Evolutionary conservation across 2,797 vertebrate genomes (phyloP).

Genomic region (Carcharodon carcharias): DNA sequence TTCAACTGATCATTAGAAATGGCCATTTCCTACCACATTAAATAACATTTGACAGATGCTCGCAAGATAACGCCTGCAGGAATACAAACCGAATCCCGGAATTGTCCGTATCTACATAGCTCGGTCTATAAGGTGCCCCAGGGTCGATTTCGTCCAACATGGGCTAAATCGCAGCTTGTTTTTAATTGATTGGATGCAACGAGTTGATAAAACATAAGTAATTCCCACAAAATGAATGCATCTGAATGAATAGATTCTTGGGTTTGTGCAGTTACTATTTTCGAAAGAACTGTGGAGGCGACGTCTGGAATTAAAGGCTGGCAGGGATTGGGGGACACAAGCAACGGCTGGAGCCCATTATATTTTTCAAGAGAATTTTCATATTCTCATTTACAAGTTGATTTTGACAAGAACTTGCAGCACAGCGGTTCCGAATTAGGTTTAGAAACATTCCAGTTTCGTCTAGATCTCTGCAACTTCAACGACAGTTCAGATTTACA

Average conservation of each 20-base stretch:
- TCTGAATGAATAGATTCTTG: not conserved
- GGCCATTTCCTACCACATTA: not conserved
- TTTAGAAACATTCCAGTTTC: not conserved
- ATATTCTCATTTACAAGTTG: not conserved
- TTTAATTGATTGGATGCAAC: not conserved
- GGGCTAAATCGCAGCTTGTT: not conserved
- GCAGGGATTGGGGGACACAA: not conserved
- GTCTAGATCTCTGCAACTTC: not conserved
- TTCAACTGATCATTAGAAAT: not conserved
- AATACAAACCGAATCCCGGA: not conserved
- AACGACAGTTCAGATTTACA: not conserved
- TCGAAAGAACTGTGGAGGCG: too few relatives aligned
- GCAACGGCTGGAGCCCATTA: not conserved
- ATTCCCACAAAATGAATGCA: not conserved
- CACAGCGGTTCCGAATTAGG: not conserved
- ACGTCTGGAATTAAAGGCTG: not conserved
- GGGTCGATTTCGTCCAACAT: not conserved
- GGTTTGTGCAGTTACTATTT: not conserved
- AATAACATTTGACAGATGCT: not conserved
- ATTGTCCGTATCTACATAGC: not conserved
- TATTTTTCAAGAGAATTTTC: not conserved
- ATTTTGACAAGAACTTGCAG: not conserved
- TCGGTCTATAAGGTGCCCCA: not conserved
- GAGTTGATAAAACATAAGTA: not conserved
- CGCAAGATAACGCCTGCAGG: not conserved